Evolutionary conservation across 2,888 invertebrate genomes (phyloP).

Genomic region (Brachylomia viminalis): DNA sequence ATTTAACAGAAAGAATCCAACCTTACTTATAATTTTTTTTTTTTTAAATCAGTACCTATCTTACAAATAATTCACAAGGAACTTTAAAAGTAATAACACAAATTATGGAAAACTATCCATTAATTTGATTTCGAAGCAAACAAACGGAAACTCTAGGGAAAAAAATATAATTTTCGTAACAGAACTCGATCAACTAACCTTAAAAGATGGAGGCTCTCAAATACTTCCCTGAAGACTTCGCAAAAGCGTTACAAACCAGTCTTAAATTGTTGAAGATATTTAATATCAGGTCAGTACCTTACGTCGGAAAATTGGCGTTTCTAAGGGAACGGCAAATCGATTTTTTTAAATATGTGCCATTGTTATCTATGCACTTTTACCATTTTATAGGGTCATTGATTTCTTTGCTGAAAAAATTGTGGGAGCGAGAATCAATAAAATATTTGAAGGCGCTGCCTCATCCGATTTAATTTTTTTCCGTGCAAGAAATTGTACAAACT

Average conservation of each 20-base stretch:
- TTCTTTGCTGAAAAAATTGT: too few species aligned
- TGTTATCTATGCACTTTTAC: too few species aligned
- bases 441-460: too few species aligned
- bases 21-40: too few species aligned
- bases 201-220: constrained; percentile 58
- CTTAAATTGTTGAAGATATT: constrained; percentile 60
- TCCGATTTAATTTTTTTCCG: too few species aligned
- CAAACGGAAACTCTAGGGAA: constrained; percentile 28
- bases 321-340: too few species aligned
- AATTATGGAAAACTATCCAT: constrained; percentile 23
- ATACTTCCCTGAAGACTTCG: constrained; percentile 69
- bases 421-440: too few species aligned
- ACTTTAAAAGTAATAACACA: constrained; percentile 46
- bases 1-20: background rate
- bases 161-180: constrained; percentile 48
- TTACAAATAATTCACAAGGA: background rate
- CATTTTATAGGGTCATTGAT: too few species aligned
- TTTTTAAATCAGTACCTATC: background rate
- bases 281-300: constrained; percentile 64
- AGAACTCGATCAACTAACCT: constrained; percentile 50
- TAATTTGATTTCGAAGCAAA: constrained; percentile 34
- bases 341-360: too few species aligned
- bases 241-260: constrained; percentile 61
- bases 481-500: too few species aligned
- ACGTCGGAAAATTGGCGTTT: too few species aligned